Evolutionary conservation across 2,113 vertebrate genomes (phyloP).

Genomic region (Macquaria australasica): DNA sequence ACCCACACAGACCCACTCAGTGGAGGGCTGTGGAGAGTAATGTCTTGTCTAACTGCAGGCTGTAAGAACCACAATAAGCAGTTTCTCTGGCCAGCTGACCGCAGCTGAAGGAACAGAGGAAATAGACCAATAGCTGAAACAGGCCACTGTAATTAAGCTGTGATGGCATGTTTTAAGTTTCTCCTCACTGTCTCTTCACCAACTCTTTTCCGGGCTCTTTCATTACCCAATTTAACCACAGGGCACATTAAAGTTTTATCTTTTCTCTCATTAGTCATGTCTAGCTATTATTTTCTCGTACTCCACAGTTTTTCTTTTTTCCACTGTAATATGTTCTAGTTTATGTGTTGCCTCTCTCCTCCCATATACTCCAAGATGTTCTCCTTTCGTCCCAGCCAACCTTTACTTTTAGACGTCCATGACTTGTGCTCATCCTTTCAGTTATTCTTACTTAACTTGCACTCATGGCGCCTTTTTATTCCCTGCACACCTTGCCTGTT

Average conservation of each 20-base stretch:
- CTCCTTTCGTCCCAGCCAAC: not conserved
- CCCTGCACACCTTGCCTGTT: not conserved
- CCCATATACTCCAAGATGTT: not conserved
- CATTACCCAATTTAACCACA: slow-evolving; percentile 39
- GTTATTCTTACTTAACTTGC: slow-evolving; percentile 3
- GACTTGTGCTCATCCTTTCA: not conserved
- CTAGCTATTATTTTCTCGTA: slow-evolving; percentile 16
- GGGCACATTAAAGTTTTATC: slow-evolving; percentile 62
- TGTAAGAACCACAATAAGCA: slow-evolving; percentile 62
- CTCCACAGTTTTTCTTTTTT: slow-evolving; percentile 1
- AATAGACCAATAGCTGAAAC: slow-evolving; percentile 7
- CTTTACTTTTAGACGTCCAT: slow-evolving; percentile 9
- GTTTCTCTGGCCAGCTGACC: slow-evolving; percentile 59
- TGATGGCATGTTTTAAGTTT: slow-evolving; percentile 31
- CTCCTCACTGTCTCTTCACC: slow-evolving; percentile 16
- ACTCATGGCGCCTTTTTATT: slow-evolving; percentile 11
- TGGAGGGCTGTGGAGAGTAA: slow-evolving; percentile 62
- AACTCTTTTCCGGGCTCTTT: slow-evolving; percentile 18
- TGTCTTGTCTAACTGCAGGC: slow-evolving; percentile 68
- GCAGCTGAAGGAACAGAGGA: slow-evolving; percentile 38
- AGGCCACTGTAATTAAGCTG: slow-evolving; percentile 29
- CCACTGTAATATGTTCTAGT: not conserved
- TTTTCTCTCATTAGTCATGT: slow-evolving; percentile 47
- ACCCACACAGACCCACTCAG: slow-evolving; percentile 65
- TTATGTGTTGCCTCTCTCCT: not conserved